Base-by-base conservation (phyloP, 2,888 invertebrate genomes). In the Catocala nupta region DNA sequence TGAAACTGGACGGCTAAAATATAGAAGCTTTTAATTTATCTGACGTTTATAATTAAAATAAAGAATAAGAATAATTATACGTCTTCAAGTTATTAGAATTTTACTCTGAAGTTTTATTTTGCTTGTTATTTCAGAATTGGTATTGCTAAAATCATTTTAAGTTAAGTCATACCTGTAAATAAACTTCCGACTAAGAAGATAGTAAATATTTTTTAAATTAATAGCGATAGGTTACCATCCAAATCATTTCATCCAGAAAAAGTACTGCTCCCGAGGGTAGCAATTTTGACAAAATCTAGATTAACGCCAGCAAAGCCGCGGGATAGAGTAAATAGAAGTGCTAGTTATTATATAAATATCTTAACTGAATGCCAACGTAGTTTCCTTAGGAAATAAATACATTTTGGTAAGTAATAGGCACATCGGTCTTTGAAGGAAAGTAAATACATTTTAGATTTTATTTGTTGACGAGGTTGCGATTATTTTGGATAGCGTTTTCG, bases 21-120 rank as follows among this genome's bases (percentile, higher is more conserved):
- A 49, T 53, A 33, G 34, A 42, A 49, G 43, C 49, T 43, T 60
- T 60, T 55, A 34, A 56, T 50, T 49, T 13, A 42, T 53, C 25
- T 42, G 50, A 44, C 39, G 34, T 55, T 60, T 60, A 5, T 50
- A 55, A 60, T 60, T 60, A 54, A 55, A 59, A 36, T 43, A 49
- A 36, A 34, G 34, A 44, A 60, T 49, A 44, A 59, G 49, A 54
- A 54, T 54, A 53, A 59, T 54, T 59, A 13, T 39, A 43, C 9
- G 42, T 34, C 5, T 48, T 25, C 9, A 33, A 10, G 33, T 53
- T 59, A 16, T 47, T 45, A 39, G 12, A 51, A 25, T 57, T 12
- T 13, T 5, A 11, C 43, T 12, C 36, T 47, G 12, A 47, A 47
- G 9, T 45, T 12, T 45, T 45, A 45, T 45, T 45, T 45, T 5